Base-by-base conservation (phyloP, 2,888 invertebrate genomes). In the Chrysolina haemoptera region DNA sequence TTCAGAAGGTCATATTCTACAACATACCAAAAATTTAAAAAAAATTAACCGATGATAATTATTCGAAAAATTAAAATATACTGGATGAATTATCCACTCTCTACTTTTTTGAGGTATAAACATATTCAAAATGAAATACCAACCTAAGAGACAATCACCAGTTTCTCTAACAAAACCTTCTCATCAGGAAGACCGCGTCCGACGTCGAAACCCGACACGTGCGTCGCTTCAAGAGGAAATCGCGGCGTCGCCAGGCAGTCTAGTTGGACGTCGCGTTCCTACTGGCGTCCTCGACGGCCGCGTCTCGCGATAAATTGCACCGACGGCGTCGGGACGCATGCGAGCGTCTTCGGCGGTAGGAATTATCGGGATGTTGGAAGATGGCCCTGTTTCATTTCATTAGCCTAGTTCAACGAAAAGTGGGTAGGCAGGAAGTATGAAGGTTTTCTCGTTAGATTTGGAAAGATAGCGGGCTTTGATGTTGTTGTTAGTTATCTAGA, bases 221-320 rank as follows among this genome's bases (percentile, higher is more conserved):
- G 78, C 41, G 68, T 67, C 71, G 75, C 40, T 64, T 59, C 53
- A 20, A 18, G 18, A 50, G 22, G 22, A 59, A 40, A 41, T 59
- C 48, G 70, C 70, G 64, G 46, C 73, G 76, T 70, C 76, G 78
- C 71, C 78, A 64, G 68, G 71, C 76, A 67, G 76, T 78, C 78
- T 76, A 41, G 27, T 63, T 22, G 67, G 75, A 70, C 80, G 81
- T 78, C 78, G 78, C 80, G 80, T 75, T 80, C 76, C 74, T 75
- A 81, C 81, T 81, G 77, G 40, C 70, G 67, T 70, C 64, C 66
- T 62, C 67, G 55, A 53, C 20, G 16, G 48, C 67, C 59, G 74
- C 68, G 50, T 41, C 68, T 20, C 46, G 59, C 16, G 59, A 59
- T 16, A 18, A 14, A 35, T 59, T 59, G 35, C 14, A 59, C 20